Evolutionary conservation across 2,797 vertebrate species (phyloP), one percentile per base, ranked within the genome.

Genomic region (Acomys russatus): DNA sequence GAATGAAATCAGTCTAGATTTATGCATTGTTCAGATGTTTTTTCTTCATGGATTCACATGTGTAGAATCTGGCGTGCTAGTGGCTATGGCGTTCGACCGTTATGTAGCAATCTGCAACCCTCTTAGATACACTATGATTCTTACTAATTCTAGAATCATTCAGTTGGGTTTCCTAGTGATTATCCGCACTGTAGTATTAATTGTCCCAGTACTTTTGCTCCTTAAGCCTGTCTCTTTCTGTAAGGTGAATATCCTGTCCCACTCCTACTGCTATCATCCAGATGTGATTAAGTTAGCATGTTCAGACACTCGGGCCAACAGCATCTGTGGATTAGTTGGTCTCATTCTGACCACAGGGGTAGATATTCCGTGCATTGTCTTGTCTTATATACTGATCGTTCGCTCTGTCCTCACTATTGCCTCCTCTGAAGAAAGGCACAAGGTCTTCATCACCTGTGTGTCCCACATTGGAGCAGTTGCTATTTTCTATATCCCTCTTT

Each of bases 51-150:
- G 93, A 0, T 98, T 98, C 68, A 97, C 98, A 0, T 35, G 97
- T 0, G 98, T 97, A 0, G 98, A 99, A 3, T 98, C 98, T 35
- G 97, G 98, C 10, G 98, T 99, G 77, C 95, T 99, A 4, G 90
- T 98, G 80, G 98, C 98, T 0, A 99, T 99, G 99, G 99, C 98
- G 0, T 98, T 98, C 4, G 98, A 99, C 85, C 95, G 98, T 64
- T 99, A 98, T 0, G 94, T 99, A 56, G 99, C 99, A 0, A 98
- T 99, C 88, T 98, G 98, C 92, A 92, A 98, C 49, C 98, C 99
- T 0, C 94, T 99, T 44, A 96, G 97, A 6, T 99, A 99, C 5
- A 87, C 78, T 22, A 96, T 97, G 2, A 97, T 98, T 28, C 98
- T 99, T 98, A 99, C 98, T 2, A 97, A 92, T 64, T 95, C 88